Conservation (phyloP, 2,797 vertebrate species). For the Hylomyscus alleni region DNA sequence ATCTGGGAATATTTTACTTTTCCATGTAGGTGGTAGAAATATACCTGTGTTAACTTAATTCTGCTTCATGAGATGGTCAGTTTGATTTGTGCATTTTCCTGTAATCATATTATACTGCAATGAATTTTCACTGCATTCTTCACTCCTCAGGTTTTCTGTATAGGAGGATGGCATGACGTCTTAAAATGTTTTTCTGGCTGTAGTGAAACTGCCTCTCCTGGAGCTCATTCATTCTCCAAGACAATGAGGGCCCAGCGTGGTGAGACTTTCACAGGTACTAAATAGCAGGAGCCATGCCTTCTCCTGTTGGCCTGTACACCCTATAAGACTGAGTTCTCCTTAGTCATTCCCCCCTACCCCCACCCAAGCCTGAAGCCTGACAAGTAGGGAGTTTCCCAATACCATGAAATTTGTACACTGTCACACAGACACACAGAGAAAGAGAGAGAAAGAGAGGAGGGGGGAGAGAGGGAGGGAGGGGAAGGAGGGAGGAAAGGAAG, state of each 20-base stretch:
- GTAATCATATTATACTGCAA: not conserved
- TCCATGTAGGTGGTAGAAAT: not conserved
- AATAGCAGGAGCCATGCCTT: not conserved
- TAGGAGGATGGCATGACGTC: not conserved
- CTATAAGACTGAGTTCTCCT: not conserved
- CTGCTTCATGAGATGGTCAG: not conserved
- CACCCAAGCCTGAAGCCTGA: not conserved
- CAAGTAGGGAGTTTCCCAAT: not conserved
- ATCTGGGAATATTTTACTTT: not conserved
- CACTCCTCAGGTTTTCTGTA: not conserved
- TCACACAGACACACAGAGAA: no score
- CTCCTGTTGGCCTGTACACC: not conserved
- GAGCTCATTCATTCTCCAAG: not conserved
- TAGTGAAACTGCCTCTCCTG: not conserved
- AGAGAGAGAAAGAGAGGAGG: no score
- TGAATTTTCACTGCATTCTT: not conserved
- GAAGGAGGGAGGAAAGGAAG: no score
- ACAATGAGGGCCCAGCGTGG: not conserved
- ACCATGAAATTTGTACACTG: not conserved
- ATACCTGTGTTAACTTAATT: not conserved
- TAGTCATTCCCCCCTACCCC: no score
- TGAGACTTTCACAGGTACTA: no score
- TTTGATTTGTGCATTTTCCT: slow-evolving; percentile 49
- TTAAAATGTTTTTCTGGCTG: not conserved
- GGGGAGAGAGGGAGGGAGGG: no score